Evolutionary conservation across 2,113 vertebrate genomes (phyloP), one percentile per base, ranked within the genome.

Genomic region (Zootoca vivipara): DNA sequence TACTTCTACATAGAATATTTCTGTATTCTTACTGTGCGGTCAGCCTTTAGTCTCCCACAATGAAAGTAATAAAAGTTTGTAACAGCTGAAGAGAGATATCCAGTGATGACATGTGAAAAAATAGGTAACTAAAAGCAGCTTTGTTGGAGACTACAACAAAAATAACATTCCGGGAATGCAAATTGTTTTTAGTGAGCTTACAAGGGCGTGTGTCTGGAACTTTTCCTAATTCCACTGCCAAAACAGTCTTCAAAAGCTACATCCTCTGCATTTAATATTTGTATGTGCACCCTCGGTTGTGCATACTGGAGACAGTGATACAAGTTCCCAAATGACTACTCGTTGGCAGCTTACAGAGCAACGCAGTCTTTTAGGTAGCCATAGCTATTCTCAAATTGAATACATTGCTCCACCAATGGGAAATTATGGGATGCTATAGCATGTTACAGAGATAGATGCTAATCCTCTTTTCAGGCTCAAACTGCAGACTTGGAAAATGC

Each of bases 401-500:
- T 18, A 80, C 88, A 91, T 46, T 86, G 64, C 82, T 91, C 90
- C 15, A 89, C 74, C 67, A 87, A 85, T 7, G 13, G 38, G n/a
- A 73, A 78, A 87, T 89, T 90, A 80, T 74, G 79, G 62, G 46
- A 46, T 40, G 65, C n/a, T 12, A 84, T n/a, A 86, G 90, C 40
- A 77, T 81, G 82, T 80, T 90, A 82, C 82, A 83, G 94, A 92
- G 69, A 92, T n/a, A 58, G 72, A 6, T 2, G 42, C 73, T 89
- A 84, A 90, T 92, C 84, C 42, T 56, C 22, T 46, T 80, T 69
- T 73, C 46, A 92, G 92, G 67, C 84, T 0, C 0, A 35, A 42
- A 94, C 67, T 73, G 87, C 78, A 89, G 91, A 83, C 70, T 67
- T 42, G 81, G 89, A 89, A 93, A 93, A 90, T 6, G 85, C 0